Conservation (phyloP, 2,113 vertebrate genomes). For the Nothocercus nigrocapillus region DNA sequence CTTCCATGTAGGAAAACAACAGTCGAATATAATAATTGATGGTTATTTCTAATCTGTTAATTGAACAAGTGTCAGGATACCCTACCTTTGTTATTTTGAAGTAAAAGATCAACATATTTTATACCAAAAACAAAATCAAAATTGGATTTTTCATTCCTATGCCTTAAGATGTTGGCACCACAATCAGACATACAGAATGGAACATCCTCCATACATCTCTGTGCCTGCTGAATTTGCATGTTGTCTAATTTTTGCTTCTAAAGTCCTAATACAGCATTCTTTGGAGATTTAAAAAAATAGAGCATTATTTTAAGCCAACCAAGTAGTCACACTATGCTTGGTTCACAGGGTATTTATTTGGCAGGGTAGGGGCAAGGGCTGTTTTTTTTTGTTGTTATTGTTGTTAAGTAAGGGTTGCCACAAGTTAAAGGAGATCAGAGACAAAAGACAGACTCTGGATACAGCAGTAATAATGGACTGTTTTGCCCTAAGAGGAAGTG, state of each 20-base stretch:
- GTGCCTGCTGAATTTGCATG: background rate
- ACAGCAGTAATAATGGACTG: background rate
- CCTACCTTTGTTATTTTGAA: background rate
- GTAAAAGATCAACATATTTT: background rate
- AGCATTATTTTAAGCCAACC: background rate
- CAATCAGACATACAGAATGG: background rate
- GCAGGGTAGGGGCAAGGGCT: no score
- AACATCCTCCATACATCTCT: background rate
- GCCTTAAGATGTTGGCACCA: background rate
- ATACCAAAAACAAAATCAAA: no score
- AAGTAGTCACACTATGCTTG: background rate
- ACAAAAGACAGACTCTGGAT: background rate
- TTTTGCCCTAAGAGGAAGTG: background rate
- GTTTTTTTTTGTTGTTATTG: background rate
- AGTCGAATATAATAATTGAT: background rate
- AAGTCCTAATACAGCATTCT: background rate
- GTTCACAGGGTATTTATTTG: background rate
- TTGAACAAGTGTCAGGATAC: background rate
- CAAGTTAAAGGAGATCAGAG: background rate
- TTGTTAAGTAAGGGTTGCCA: background rate
- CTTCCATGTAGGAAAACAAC: background rate
- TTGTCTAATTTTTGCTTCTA: background rate
- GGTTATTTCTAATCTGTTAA: background rate
- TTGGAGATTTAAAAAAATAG: background rate
- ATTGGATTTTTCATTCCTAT: background rate